Conservation (phyloP, 2,113 vertebrate species). For the Lethenteron reissneri region DNA sequence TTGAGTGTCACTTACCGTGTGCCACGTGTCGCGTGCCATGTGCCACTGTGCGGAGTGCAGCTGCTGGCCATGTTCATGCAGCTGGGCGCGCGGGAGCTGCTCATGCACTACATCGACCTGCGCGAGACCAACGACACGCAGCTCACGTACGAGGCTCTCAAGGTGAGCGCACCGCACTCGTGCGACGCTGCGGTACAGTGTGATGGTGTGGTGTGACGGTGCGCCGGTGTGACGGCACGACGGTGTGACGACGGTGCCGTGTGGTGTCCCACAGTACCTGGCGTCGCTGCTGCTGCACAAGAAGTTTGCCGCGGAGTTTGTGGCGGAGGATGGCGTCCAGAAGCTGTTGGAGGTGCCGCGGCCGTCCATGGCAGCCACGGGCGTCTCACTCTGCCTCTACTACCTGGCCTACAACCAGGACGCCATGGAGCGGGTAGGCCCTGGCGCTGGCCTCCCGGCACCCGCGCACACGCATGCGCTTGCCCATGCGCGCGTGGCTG, state of each 20-base stretch:
- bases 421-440: constrained; percentile 81
- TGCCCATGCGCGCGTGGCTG: too few relatives aligned
- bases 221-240: too few relatives aligned
- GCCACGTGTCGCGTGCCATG: too few relatives aligned
- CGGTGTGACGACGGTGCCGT: too few relatives aligned
- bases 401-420: constrained; percentile 97
- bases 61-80: constrained; percentile 94
- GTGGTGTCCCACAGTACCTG: constrained; percentile 39
- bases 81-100: constrained; percentile 71
- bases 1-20: too few relatives aligned
- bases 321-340: constrained; percentile 86
- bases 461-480: too few relatives aligned
- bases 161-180: constrained; percentile 29
- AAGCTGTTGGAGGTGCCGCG: constrained; percentile 87
- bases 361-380: constrained; percentile 93
- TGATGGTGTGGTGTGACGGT: too few relatives aligned
- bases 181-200: too few relatives aligned
- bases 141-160: constrained; percentile 89
- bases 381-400: constrained; percentile 91
- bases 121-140: constrained; percentile 87
- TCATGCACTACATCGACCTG: constrained; percentile 93
- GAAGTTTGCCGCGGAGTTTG: constrained; percentile 96
- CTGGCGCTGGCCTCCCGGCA: not conserved
- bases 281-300: constrained; percentile 93
- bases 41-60: constrained; percentile 18